Evolutionary conservation across 2,888 invertebrate species (phyloP), one percentile per base, ranked within the genome.

Genomic region (Drosophila anomelani): DNA sequence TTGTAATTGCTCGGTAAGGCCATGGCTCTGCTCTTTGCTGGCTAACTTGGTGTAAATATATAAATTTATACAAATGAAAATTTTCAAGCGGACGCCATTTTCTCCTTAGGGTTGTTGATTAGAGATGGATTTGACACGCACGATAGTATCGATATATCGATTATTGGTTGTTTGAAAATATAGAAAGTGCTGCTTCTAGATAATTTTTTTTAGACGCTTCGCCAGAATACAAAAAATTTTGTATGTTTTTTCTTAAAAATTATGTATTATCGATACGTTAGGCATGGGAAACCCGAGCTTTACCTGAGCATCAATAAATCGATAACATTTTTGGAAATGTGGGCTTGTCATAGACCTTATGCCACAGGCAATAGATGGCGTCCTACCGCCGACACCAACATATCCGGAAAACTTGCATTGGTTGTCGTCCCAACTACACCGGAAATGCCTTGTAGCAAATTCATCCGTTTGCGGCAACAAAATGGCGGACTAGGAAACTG

Each of bases 1-100:
- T 97, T 97, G 92, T 97, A 97, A 92, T 96, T 97, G 83, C 95
- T 94, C 68, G 97, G 97, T 78, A 97, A 93, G 83, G 97, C 96
- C 97, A 97, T 97, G 41, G 20, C 68, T 78, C 7, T 10, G 36
- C 67, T 29, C 29, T 46, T 72, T 20, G 53, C 44, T 46, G 36
- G 49, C 26, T 44, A 44, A 49, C 34, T 54, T 15, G 23, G 44
- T 32, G 53, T 53, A 34, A 82, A 81, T 59, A 36, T 23, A 23
- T 15, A 23, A 23, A 15, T 58, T 61, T 58, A 5, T 54, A 78
- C 75, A 64, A 79, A 75, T 70, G 63, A 68, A 57, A 56, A 44
- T 66, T 67, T 62, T 88, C 85, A 84, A 77, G 79, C 74, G 74
- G 88, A 88, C 84, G 84, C 84, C 84, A 88, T 84, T 84, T 88